Percentiles rank a stretch among this genome's conserved stretches.
phyloP scores from a whole-genome alignment of 2,888 invertebrate genomes.

The Amorpha juglandis region DNA sequence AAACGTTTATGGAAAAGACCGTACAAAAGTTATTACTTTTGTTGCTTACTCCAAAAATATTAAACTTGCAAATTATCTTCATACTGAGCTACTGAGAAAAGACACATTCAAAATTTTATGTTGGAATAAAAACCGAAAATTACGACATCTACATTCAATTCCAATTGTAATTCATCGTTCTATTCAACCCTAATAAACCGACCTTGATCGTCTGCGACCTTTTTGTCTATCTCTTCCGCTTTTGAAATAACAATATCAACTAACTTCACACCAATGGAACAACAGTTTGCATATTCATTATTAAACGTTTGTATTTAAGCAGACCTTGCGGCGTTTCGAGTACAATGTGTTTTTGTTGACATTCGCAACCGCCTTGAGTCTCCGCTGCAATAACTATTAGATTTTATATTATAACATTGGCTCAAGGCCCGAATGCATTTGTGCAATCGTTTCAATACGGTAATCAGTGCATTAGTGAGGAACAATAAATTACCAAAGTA shows the following conservation, averaged over 20 bases:
- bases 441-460: neutral
- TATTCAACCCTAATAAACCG: neutral
- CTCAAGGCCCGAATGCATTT: constrained; percentile 9
- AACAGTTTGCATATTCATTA: constrained; percentile 21
- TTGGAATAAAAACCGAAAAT: neutral
- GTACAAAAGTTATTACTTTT: too few relatives aligned
- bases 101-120: neutral
- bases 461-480: neutral
- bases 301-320: constrained; percentile 5
- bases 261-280: neutral
- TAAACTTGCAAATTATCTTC: neutral
- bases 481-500: neutral
- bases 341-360: constrained; percentile 23
- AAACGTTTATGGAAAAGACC: too few relatives aligned
- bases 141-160: neutral
- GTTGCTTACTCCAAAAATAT: too few relatives aligned
- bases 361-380: constrained; percentile 8
- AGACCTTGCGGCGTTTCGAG: neutral
- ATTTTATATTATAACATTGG: neutral
- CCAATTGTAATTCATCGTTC: neutral
- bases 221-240: neutral
- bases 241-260: neutral
- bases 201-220: constrained; percentile 12
- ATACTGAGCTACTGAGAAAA: neutral
- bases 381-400: neutral